Base-by-base conservation (phyloP, 2,888 invertebrate species). In the Hemistola chrysoprasaria region DNA sequence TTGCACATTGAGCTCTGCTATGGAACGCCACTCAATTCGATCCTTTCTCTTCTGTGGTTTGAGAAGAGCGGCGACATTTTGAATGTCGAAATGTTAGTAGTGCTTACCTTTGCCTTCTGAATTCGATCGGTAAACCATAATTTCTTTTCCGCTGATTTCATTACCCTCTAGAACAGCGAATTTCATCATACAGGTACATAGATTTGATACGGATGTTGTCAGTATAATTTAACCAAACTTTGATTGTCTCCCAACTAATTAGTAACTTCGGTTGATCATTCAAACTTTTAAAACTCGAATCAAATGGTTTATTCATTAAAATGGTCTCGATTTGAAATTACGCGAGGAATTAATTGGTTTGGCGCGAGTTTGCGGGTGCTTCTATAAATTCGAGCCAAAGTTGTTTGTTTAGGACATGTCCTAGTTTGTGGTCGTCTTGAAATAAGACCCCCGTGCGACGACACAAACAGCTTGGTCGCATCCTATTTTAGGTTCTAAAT, bases 201-300 rank as follows among this genome's bases (percentile, higher is more conserved):
- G 21, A 21, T 30, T 7, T 30, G 22, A 10, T n/a, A n/a, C n/a
- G n/a, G n/a, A n/a, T n/a, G 16, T 16, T 1, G 11, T 11, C 2
- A 6, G 2, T 2, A 10, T 27, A 11, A 7, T 7, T 6, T 44
- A 53, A 33, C 51, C 51, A 53, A 66, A 67, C 51, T 68, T 68
- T 57, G 53, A 63, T 62, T 62, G 62, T 62, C 61, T 58, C 42
- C 43, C 40, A 70, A 67, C 67, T 71, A 70, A 71, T 70, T 67
- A 66, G 52, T 25, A 60, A 65, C 59, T 62, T 48, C 40, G 51
- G 53, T 54, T 48, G 52, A 61, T 72, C 71, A 67, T 58, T 57
- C 52, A 44, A 72, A 71, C 57, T 67, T 70, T 59, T 56, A 45
- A 40, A 55, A 59, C 60, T 59, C 47, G 54, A 62, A 63, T 66